Evolutionary conservation across 2,888 invertebrate species (phyloP).

Genomic region (Lamellibrachia columna): DNA sequence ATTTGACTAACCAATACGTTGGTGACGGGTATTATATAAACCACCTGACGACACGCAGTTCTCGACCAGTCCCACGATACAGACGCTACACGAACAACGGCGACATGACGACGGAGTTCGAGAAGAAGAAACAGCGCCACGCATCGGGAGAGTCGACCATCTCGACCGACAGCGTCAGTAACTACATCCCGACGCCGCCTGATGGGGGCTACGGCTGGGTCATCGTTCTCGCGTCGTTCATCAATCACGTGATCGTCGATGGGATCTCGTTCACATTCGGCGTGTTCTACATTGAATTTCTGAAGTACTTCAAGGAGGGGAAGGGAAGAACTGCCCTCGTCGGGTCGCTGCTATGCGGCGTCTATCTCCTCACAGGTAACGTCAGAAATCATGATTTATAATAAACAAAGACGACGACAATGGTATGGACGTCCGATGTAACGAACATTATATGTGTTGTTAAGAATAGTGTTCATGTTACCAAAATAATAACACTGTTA

Average conservation of each 20-base stretch:
- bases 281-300: too few species aligned
- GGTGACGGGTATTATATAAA: neutral
- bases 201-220: constrained; percentile 75
- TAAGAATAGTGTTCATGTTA: too few species aligned
- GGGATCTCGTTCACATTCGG: constrained; percentile 93
- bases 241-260: constrained; percentile 92
- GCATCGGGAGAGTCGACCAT: constrained; percentile 48
- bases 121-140: constrained; percentile 40
- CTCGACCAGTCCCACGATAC: neutral
- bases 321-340: too few species aligned
- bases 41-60: neutral
- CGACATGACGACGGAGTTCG: constrained; percentile 34
- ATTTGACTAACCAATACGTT: neutral
- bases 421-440: too few species aligned
- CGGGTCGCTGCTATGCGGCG: too few species aligned
- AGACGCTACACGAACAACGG: neutral
- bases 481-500: too few species aligned
- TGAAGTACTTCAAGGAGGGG: constrained; percentile 75
- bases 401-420: too few species aligned
- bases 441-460: too few species aligned
- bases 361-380: too few species aligned
- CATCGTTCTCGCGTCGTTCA: constrained; percentile 86
- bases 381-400: too few species aligned
- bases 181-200: constrained; percentile 62
- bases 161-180: constrained; percentile 46